Evolutionary conservation across 2,113 vertebrate species (phyloP).

Genomic region (Campylomormyrus numenius): DNA sequence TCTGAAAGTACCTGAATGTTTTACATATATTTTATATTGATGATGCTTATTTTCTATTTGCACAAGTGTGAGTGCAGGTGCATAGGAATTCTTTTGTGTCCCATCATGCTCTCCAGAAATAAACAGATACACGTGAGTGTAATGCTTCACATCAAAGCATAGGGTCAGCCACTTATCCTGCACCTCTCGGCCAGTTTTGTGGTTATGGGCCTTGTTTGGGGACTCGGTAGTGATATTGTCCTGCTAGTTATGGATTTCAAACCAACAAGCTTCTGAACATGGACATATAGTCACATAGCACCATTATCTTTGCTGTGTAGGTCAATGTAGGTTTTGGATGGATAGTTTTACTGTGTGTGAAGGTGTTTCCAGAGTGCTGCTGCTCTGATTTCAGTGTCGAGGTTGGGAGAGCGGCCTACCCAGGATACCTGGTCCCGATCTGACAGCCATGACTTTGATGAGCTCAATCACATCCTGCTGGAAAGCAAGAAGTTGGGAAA

Average conservation of each 20-base stretch:
- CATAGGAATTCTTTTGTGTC: neutral
- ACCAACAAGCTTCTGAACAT: neutral
- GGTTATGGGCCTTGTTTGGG: neutral
- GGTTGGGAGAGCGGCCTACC: slow-evolving; percentile 77
- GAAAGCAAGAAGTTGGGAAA: slow-evolving; percentile 97
- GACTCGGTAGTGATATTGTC: neutral
- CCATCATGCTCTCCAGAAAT: neutral
- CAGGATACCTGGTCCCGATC: slow-evolving; percentile 84
- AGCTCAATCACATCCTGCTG: slow-evolving; percentile 95
- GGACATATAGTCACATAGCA: neutral
- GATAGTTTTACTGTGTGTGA: neutral
- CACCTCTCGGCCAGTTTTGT: neutral
- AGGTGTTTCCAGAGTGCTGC: neutral
- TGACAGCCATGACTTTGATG: slow-evolving; percentile 89
- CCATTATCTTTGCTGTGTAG: neutral
- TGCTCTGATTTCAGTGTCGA: slow-evolving; percentile 69
- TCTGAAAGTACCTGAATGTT: neutral
- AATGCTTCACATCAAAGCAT: neutral
- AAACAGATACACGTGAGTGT: neutral
- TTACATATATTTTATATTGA: neutral
- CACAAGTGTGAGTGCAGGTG: neutral
- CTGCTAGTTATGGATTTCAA: neutral
- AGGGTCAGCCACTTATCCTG: neutral
- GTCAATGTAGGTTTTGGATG: neutral
- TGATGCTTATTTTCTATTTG: neutral